phyloP scores from a whole-genome alignment of 2,888 invertebrate genomes.

The Apeira syringaria region DNA sequence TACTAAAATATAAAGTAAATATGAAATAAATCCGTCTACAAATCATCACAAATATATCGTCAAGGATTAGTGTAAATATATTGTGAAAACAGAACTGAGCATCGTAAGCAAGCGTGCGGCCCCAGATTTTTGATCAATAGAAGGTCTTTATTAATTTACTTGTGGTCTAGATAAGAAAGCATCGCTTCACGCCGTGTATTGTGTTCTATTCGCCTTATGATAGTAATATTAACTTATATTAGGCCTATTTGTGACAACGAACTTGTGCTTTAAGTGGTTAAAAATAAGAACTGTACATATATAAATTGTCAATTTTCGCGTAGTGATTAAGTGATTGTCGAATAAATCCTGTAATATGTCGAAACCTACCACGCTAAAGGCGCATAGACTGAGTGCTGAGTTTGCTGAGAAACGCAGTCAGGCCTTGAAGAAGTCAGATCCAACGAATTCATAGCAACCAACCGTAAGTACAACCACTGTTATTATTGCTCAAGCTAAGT shows the following conservation, averaged over 20 bases:
- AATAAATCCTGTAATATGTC: slow-evolving; percentile 68
- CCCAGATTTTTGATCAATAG: slow-evolving; percentile 74
- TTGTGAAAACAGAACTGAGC: slow-evolving; percentile 16
- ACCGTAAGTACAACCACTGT: slow-evolving; percentile 61
- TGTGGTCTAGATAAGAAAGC: slow-evolving; percentile 65
- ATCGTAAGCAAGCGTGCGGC: slow-evolving; percentile 17
- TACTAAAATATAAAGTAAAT: slow-evolving; percentile 59
- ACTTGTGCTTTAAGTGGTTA: slow-evolving; percentile 50
- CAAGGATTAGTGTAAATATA: slow-evolving; percentile 9
- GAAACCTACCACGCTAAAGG: slow-evolving; percentile 75
- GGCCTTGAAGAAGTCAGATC: slow-evolving; percentile 69
- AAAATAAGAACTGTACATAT: slow-evolving; percentile 26
- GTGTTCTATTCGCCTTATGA: slow-evolving; percentile 52
- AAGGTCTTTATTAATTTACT: slow-evolving; percentile 75
- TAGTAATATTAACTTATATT: slow-evolving; percentile 44
- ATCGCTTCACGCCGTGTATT: slow-evolving; percentile 51
- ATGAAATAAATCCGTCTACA: slow-evolving; percentile 72
- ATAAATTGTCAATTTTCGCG: slow-evolving; percentile 41
- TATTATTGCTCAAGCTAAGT: slow-evolving; percentile 7
- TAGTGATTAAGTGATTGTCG: slow-evolving; percentile 45
- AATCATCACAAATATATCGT: slow-evolving; percentile 27
- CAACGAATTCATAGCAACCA: slow-evolving; percentile 77
- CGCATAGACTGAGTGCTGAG: slow-evolving; percentile 77
- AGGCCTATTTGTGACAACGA: slow-evolving; percentile 55
- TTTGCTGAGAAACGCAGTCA: slow-evolving; percentile 74